Conservation (phyloP, 92 coral and sea anemone genomes). For the Phenganax marumi region DNA sequence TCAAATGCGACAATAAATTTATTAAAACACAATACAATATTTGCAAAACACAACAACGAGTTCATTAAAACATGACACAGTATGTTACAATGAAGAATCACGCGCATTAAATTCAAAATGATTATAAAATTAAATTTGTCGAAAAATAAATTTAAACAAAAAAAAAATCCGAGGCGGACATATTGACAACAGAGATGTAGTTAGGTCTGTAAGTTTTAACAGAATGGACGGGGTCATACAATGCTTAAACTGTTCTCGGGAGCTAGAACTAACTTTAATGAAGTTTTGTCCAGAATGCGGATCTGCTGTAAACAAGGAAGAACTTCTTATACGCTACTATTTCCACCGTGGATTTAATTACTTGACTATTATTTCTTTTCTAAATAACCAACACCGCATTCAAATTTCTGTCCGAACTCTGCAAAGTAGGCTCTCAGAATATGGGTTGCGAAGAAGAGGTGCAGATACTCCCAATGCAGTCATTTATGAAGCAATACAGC, state of each 20-base stretch:
- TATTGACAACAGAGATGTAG: too few species aligned
- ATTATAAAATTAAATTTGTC: too few species aligned
- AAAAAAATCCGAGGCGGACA: too few species aligned
- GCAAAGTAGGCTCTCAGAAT: conserved; percentile 32
- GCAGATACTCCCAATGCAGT: conserved; percentile 31
- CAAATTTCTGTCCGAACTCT: conserved; percentile 27
- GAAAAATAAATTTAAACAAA: too few species aligned
- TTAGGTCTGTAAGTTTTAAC: too few species aligned
- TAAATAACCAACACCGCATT: conserved; percentile 11
- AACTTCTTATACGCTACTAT: conserved; percentile 34
- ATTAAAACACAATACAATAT: not conserved
- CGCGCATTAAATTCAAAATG: too few species aligned
- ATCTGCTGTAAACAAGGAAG: conserved; percentile 38
- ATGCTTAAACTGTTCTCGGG: not conserved
- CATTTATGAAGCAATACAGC: conserved; percentile 41
- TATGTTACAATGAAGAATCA: too few species aligned
- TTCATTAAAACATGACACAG: too few species aligned
- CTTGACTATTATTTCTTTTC: conserved; percentile 21
- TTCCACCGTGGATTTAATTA: conserved; percentile 41
- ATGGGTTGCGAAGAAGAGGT: conserved; percentile 36
- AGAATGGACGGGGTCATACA: conserved; percentile 1
- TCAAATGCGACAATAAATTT: not conserved
- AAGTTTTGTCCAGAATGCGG: conserved; percentile 26
- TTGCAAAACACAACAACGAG: too few species aligned
- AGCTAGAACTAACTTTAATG: conserved; percentile 2